Evolutionary conservation across 2,113 vertebrate genomes (phyloP), one percentile per base, ranked within the genome.

Genomic region (Illadopsis cleaveri): DNA sequence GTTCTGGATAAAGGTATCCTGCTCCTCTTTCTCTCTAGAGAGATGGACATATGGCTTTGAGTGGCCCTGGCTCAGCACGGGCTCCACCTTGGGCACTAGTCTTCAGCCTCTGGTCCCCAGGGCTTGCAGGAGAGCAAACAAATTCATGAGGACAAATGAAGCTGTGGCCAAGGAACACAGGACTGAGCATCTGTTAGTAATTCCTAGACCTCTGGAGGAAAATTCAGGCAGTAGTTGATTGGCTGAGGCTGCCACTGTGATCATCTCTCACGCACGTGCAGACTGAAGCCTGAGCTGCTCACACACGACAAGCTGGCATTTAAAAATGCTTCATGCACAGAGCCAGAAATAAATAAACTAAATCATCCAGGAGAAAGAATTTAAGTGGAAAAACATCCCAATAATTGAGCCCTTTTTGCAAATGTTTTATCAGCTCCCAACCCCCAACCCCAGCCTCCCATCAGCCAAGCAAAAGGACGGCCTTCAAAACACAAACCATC

Each of bases 311-410:
- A 71, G 69, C 47, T 92, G 70, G 57, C 71, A 79, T 88, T 94
- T 86, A 44, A 90, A 93, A 88, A 88, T 40, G 66, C 57, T 90
- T 90, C 57, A 42, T 89, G 87, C 82, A 93, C 48, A 93, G 78
- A 85, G 48, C 33, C 31, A 0, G 0, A 68, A 93, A 60, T 56
- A 86, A 92, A 93, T 13, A 88, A 86, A 86, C 33, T 25, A 75
- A 84, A 76, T 60, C 61, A 91, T 57, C 16, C 79, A 91, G 73
- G 61, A 87, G 70, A 91, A 82, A 93, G 70, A 85, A 87, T 71
- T 89, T 44, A 87, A 91, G 82, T 73, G 58, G 78, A 75, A 93
- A 91, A 85, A 65, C 79, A 60, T 65, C n/a, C 72, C 23, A 64
- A 71, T 75, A 90, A 89, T 21, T 90, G 45, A 90, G 57, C 2